phyloP scores from a whole-genome alignment of 2,113 vertebrate genomes.

The Orycteropus afer region DNA sequence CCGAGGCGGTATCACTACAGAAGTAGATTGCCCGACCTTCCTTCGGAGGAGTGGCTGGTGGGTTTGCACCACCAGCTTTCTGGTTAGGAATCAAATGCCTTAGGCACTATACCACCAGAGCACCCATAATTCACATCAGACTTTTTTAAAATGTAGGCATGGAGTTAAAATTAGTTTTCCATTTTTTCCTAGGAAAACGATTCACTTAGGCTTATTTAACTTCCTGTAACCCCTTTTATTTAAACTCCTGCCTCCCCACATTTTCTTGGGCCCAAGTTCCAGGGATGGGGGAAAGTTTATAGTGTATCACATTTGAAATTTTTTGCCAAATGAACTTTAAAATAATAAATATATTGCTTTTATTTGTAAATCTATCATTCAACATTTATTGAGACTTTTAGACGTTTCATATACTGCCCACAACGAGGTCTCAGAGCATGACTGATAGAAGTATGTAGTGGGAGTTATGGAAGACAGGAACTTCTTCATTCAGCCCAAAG shows the following conservation, averaged over 20 bases:
- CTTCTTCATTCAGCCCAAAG: background rate
- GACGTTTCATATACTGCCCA: background rate
- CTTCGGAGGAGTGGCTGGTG: too few relatives aligned
- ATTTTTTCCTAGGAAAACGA: background rate
- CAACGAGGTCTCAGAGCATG: background rate
- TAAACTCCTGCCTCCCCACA: background rate
- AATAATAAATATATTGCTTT: constrained; percentile 16
- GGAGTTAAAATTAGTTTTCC: constrained; percentile 1
- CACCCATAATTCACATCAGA: too few relatives aligned
- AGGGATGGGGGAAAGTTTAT: constrained; percentile 7
- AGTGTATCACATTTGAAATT: background rate
- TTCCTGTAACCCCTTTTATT: background rate
- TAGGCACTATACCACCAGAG: too few relatives aligned
- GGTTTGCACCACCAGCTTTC: too few relatives aligned
- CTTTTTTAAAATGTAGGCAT: background rate
- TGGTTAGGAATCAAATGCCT: too few relatives aligned
- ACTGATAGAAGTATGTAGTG: background rate
- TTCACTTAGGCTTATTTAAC: background rate
- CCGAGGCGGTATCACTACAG: too few relatives aligned
- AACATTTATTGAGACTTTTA: too few relatives aligned
- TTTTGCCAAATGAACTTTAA: constrained; percentile 48
- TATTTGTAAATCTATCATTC: too few relatives aligned
- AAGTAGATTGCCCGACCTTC: too few relatives aligned
- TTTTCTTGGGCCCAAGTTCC: background rate
- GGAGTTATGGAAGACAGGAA: background rate